phyloP scores from a whole-genome alignment of 2,888 invertebrate genomes.

The Seira ritae region DNA sequence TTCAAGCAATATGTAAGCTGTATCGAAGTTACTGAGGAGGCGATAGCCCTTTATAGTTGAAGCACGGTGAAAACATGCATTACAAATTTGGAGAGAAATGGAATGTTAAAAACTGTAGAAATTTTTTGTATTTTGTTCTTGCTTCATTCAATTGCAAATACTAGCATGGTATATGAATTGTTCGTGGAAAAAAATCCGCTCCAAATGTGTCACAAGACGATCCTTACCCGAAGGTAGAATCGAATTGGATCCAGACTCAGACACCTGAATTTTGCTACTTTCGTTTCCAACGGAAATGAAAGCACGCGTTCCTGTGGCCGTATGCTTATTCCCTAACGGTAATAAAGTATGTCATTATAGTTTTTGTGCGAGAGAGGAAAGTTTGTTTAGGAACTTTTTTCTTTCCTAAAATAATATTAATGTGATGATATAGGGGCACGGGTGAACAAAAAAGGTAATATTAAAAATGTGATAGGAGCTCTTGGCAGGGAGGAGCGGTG shows the following conservation, averaged over 20 bases:
- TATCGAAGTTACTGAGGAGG: neutral
- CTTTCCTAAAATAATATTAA: no score
- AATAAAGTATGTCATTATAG: constrained; percentile 1
- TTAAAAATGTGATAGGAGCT: neutral
- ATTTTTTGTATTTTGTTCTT: no score
- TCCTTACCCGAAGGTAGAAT: constrained; percentile 9
- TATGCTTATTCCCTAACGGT: constrained; percentile 4
- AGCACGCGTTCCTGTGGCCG: neutral
- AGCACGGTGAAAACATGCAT: neutral
- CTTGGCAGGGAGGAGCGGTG: neutral
- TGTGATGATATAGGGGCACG: no score
- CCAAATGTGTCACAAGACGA: constrained; percentile 16
- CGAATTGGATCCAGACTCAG: neutral
- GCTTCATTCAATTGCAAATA: no score
- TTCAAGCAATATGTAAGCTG: neutral
- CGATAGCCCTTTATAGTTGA: neutral
- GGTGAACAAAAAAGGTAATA: no score
- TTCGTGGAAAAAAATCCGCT: neutral
- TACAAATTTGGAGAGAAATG: neutral
- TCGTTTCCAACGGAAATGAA: constrained; percentile 8
- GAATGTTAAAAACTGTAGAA: constrained; percentile 7
- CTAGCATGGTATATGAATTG: neutral
- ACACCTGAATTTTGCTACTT: constrained; percentile 3
- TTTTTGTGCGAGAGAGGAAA: neutral
- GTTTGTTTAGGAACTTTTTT: neutral